Base-by-base conservation (phyloP, 2,888 invertebrate genomes). In the Euphydryas editha region DNA sequence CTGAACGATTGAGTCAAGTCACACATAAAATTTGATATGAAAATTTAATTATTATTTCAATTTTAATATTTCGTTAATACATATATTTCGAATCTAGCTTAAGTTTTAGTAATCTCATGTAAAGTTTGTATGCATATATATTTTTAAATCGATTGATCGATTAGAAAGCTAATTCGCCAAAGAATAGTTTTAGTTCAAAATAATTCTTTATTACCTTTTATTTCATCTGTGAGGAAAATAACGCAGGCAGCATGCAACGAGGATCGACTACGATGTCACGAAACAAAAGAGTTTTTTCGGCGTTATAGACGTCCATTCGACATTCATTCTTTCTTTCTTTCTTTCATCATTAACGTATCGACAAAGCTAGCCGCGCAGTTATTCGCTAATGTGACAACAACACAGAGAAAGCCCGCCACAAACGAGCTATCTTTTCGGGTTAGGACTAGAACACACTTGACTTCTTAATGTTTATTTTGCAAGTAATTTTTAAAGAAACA, bases 321-420 rank as follows among this genome's bases (percentile, higher is more conserved):
- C 90, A 90, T n/a, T n/a, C n/a, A n/a, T n/a, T n/a, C n/a, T n/a
- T n/a, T n/a, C n/a, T n/a, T n/a, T n/a, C n/a, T n/a, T n/a, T n/a
- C n/a, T n/a, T n/a, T n/a, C n/a, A n/a, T 90, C 91, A 89, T 91
- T 92, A 91, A 90, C 86, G 90, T 91, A 91, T 90, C 87, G 90
- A 80, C 86, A 77, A 83, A 84, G 82, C 81, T 82, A 80, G 84
- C 76, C 84, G 82, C 81, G 79, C 87, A 87, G 90, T 87, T 91
- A 92, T 91, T 91, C 87, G 90, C 89, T 91, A 92, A 92, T 92
- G 91, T 91, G 92, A 92, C 92, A 91, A 90, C 89, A 88, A 88
- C 87, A 84, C 81, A 90, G 89, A 88, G 88, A 84, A 86, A 88
- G 81, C 86, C 88, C 87, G 90, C 89, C 90, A 86, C 89, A 90